Conservation (phyloP, 1,140 invertebrate genomes). For the Drosophila suzukii region DNA sequence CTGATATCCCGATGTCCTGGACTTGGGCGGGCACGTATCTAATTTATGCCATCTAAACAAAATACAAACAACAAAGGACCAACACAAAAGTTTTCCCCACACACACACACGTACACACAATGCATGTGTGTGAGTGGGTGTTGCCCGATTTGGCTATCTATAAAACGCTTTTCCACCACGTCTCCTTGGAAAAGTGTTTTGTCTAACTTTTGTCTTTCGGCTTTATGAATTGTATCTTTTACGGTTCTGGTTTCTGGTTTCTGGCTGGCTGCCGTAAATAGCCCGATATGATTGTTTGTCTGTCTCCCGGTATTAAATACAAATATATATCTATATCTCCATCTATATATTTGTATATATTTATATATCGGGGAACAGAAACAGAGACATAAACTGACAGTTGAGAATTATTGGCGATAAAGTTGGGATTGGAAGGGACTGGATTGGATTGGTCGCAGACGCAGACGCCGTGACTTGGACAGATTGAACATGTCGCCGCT, state of each 20-base stretch:
- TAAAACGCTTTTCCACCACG: constrained; percentile 50
- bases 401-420: constrained; percentile 73
- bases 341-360: constrained; percentile 22
- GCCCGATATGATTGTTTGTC: constrained; percentile 72
- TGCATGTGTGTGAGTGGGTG: constrained; percentile 37
- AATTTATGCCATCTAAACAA: constrained; percentile 81
- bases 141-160: constrained; percentile 76
- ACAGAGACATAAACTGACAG: constrained; percentile 71
- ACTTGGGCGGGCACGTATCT: constrained; percentile 70
- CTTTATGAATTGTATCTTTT: constrained; percentile 81
- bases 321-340: constrained; percentile 17
- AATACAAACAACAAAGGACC: constrained; percentile 76
- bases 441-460: no score
- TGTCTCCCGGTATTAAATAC: constrained; percentile 58
- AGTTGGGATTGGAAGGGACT: constrained; percentile 13
- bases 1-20: constrained; percentile 17
- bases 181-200: constrained; percentile 60
- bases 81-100: constrained; percentile 66
- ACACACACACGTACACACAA: not conserved
- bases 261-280: constrained; percentile 50
- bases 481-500: constrained; percentile 69
- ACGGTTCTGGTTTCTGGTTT: constrained; percentile 34
- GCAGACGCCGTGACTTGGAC: constrained; percentile 67
- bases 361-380: constrained; percentile 9
- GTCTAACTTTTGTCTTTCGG: constrained; percentile 66